phyloP scores from a whole-genome alignment of 2,888 invertebrate species.

The Conomelus anceps region DNA sequence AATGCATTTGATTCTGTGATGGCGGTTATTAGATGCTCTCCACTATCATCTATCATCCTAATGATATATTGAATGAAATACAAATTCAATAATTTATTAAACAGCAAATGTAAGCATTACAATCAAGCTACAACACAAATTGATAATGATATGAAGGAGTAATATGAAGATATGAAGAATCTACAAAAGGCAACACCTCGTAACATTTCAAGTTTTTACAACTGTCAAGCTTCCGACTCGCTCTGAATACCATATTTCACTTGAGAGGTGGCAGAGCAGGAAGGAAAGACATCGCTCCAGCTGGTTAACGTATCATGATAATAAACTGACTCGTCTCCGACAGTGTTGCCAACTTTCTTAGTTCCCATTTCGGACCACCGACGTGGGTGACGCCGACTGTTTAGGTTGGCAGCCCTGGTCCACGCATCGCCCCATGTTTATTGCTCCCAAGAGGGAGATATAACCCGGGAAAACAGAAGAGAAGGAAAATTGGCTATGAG shows the following conservation, averaged over 20 bases:
- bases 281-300: not conserved
- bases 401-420: not conserved
- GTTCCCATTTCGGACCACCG: not conserved
- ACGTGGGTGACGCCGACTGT: not conserved
- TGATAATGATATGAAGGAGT: too few relatives aligned
- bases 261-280: not conserved
- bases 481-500: constrained; percentile 13
- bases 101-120: too few relatives aligned
- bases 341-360: not conserved
- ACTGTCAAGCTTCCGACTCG: not conserved
- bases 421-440: not conserved
- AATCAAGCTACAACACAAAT: too few relatives aligned
- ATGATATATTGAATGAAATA: too few relatives aligned
- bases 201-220: not conserved
- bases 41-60: too few relatives aligned
- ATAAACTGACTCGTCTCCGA: not conserved
- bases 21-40: too few relatives aligned
- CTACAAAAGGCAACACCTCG: not conserved
- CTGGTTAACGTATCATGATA: not conserved
- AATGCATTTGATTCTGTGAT: too few relatives aligned
- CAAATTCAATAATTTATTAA: too few relatives aligned
- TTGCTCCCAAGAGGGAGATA: constrained; percentile 1
- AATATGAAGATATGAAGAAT: not conserved
- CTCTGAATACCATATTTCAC: not conserved
- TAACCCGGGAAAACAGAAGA: not conserved